Evolutionary conservation across 2,888 invertebrate species (phyloP), one percentile per base, ranked within the genome.

Genomic region (Graphium colonna): DNA sequence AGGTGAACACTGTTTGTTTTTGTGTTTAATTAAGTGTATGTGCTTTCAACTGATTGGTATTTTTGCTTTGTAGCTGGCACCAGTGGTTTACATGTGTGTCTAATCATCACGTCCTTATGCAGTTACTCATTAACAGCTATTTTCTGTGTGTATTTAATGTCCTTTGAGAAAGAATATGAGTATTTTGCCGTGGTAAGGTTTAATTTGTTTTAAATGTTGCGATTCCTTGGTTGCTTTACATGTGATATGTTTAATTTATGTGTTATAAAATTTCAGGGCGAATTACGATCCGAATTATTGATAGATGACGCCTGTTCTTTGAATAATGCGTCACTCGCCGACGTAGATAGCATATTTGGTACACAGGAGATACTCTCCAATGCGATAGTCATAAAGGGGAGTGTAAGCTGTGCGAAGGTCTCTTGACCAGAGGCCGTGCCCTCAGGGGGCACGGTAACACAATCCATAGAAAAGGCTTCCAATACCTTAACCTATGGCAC

Each of bases 361-460:
- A 70, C 73, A 55, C 81, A 80, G 69, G 79, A 79, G 59, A 67
- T 77, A 51, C 68, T 70, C 58, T 77, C 84, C 15, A 82, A 72
- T 64, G 65, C 79, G 55, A 75, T 74, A 60, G 69, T 82, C 53
- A 87, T 85, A 86, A 84, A 82, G 76, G 79, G 77, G 60, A 79
- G 57, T 58, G 71, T 79, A 16, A 68, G 56, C 17, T 68, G 72
- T 44, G 69, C 62, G n/a, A 83, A 80, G 62, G 58, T 71, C 56
- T 89, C 89, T 65, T 89, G 89, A 89, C 89, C 80, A 60, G 85
- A 79, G 79, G 85, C 85, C 81, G 87, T 86, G 88, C 85, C 86
- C 73, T n/a, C 52, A 0, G 2, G 44, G 75, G 85, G 85, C 85
- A 84, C 87, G 79, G 63, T 60, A 54, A 68, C 62, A 38, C 63